phyloP scores from a whole-genome alignment of 2,113 vertebrate species.

The Brachypteracias leptosomus region DNA sequence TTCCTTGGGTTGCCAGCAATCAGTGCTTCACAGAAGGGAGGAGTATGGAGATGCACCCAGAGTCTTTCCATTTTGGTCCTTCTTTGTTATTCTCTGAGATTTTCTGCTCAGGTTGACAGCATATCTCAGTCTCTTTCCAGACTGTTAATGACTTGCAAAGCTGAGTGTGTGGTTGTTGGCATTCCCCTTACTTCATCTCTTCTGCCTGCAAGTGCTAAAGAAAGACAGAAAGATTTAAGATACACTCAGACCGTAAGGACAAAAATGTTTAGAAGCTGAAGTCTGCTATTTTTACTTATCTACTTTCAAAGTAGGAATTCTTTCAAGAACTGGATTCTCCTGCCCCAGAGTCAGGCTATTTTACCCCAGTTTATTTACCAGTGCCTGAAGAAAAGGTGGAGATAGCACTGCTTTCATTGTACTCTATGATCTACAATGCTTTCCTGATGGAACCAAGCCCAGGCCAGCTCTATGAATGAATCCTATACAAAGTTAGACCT shows the following conservation, averaged over 20 bases:
- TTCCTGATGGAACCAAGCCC: neutral
- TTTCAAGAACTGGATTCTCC: neutral
- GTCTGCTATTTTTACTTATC: neutral
- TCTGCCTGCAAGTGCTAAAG: neutral
- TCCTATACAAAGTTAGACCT: neutral
- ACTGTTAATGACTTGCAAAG: neutral
- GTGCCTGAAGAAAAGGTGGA: neutral
- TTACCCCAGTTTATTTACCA: neutral
- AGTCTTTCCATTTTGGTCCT: neutral
- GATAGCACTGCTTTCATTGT: neutral
- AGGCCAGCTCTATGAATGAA: neutral
- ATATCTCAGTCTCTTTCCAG: neutral
- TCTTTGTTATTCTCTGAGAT: neutral
- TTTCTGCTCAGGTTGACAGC: neutral
- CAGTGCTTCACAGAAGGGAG: neutral
- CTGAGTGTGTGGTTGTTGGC: neutral
- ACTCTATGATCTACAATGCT: neutral
- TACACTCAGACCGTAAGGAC: neutral
- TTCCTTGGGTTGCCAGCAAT: neutral
- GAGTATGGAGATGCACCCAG: neutral
- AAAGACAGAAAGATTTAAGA: neutral
- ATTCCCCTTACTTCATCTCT: neutral
- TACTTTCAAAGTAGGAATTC: neutral
- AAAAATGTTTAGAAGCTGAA: neutral
- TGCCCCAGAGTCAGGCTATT: neutral